Evolutionary conservation across 2,888 invertebrate species (phyloP).

Genomic region (Ceriagrion tenellum): DNA sequence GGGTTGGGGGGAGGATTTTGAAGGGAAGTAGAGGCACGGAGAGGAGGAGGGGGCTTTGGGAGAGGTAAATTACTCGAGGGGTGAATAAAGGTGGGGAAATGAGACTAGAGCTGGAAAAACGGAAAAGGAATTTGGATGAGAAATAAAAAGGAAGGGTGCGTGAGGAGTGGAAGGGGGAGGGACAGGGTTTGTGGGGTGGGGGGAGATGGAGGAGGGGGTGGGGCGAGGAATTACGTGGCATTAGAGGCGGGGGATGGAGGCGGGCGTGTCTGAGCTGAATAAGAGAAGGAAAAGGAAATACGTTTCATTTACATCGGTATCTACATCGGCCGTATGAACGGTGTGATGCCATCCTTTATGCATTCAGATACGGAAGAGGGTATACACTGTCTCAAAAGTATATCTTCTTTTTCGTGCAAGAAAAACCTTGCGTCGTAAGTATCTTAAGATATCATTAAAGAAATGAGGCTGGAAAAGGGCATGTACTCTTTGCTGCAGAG

Average conservation of each 20-base stretch:
- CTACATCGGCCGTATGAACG: background rate
- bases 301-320: conserved; percentile 2
- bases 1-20: background rate
- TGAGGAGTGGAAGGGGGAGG: conserved; percentile 11
- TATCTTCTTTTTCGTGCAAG: background rate
- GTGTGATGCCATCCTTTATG: conserved; percentile 44
- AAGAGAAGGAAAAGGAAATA: conserved; percentile 16
- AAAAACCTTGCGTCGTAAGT: background rate
- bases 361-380: background rate
- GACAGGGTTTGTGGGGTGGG: background rate
- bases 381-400: background rate
- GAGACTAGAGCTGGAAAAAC: conserved; percentile 49
- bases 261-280: background rate
- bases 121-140: conserved; percentile 47
- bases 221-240: background rate
- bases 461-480: no score
- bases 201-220: background rate
- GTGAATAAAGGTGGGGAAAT: conserved; percentile 45
- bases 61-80: conserved; percentile 52
- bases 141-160: conserved; percentile 46
- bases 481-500: no score
- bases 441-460: background rate
- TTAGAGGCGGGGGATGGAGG: background rate
- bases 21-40: background rate
- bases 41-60: background rate